Conservation (phyloP, 1,140 invertebrate species). For the Conus ventricosus region DNA sequence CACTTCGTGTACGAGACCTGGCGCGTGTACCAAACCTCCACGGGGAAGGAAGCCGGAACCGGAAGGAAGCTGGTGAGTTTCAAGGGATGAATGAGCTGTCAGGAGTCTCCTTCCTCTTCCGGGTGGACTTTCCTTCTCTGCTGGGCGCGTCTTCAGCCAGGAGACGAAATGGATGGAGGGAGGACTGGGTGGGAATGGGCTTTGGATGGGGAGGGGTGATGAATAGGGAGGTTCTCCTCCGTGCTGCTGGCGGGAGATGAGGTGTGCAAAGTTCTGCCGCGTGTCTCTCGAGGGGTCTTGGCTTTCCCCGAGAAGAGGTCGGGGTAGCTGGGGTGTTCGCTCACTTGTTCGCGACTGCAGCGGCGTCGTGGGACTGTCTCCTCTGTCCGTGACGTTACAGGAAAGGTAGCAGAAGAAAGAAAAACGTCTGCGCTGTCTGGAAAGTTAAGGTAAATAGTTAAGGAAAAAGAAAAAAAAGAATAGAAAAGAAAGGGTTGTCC, state of each 20-base stretch:
- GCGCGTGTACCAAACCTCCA: not conserved
- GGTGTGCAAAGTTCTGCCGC: not conserved
- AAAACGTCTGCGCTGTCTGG: too few species aligned
- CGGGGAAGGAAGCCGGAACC: not conserved
- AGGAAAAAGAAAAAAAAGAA: too few species aligned
- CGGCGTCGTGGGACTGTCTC: too few species aligned
- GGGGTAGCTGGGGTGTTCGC: too few species aligned
- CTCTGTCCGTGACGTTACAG: too few species aligned
- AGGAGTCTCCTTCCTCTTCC: not conserved
- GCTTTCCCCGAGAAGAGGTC: too few species aligned
- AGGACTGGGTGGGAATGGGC: not conserved
- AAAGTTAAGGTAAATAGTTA: too few species aligned
- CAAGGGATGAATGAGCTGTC: not conserved
- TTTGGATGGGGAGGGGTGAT: not conserved
- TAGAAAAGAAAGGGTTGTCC: too few species aligned
- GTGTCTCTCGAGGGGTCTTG: too few species aligned
- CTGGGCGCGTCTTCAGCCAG: too few species aligned
- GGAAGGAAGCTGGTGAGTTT: not conserved
- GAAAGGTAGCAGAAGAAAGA: too few species aligned
- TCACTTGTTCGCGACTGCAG: too few species aligned
- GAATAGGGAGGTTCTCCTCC: not conserved
- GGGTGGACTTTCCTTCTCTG: not conserved
- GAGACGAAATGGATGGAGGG: not conserved
- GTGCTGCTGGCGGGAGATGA: not conserved
- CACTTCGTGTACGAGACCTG: not conserved